Conservation (phyloP, 1,140 invertebrate species). For the Bombus soroeensis region DNA sequence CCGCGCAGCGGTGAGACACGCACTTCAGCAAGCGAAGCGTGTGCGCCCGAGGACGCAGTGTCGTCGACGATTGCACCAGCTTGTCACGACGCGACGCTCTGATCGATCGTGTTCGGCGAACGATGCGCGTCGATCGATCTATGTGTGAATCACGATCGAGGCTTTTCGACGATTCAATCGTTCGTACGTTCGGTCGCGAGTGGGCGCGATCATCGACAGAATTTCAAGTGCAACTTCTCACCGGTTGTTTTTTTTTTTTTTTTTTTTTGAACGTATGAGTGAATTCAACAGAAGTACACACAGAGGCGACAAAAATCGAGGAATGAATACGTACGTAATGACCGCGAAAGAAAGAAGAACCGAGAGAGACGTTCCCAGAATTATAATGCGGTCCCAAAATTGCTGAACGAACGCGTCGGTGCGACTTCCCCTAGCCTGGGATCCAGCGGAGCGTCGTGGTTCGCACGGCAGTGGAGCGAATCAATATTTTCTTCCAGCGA, state of each 20-base stretch:
- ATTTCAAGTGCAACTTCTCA: neutral
- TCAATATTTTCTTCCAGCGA: constrained; percentile 48
- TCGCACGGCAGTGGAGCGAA: constrained; percentile 40
- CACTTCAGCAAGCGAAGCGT: constrained; percentile 41
- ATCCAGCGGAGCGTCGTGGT: constrained; percentile 22
- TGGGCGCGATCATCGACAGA: neutral
- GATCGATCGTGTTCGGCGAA: constrained; percentile 2
- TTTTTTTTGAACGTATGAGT: neutral
- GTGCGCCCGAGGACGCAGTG: constrained; percentile 27
- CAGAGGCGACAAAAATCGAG: neutral
- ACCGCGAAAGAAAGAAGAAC: neutral
- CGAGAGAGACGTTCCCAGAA: neutral
- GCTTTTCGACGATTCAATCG: neutral
- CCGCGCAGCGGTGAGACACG: constrained; percentile 25
- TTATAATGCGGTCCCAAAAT: neutral
- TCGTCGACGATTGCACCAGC: neutral
- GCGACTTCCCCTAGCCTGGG: neutral
- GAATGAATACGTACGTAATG: neutral
- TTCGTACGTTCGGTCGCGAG: neutral
- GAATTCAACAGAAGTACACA: neutral
- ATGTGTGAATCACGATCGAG: neutral
- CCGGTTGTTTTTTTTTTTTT: neutral
- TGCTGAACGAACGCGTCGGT: neutral
- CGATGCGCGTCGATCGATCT: constrained; percentile 6
- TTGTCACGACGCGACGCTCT: neutral